These are phyloP conservation scores for Hestina assimilis DNA, from an alignment of 1,140 invertebrate genomes.

Conservation along the genomic window DNA sequence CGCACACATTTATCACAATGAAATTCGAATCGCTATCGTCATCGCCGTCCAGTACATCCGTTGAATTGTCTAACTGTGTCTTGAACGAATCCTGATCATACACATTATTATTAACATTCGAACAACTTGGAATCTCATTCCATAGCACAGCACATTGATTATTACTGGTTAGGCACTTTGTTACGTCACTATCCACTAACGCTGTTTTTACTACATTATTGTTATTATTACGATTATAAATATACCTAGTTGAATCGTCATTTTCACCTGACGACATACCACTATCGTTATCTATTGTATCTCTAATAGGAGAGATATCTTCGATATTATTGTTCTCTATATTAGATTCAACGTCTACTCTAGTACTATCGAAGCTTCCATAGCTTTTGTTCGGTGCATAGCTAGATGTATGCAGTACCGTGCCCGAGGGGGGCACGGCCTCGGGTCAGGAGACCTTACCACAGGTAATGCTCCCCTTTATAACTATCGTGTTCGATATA, in stretches of 20 bases:
- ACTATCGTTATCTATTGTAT: conserved; percentile 57
- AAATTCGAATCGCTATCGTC: conserved; percentile 48
- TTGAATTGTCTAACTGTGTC: conserved; percentile 21
- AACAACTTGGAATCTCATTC: conserved; percentile 77
- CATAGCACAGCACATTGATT: conserved; percentile 55
- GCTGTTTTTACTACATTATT: conserved; percentile 39
- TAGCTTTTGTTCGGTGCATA: conserved; percentile 38
- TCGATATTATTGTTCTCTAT: conserved; percentile 37
- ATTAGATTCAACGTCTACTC: conserved; percentile 39
- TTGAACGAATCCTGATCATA: conserved; percentile 20
- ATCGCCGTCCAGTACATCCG: conserved; percentile 23
- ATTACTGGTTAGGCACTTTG: conserved; percentile 69
- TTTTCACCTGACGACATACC: conserved; percentile 72
- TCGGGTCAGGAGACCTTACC: conserved; percentile 63
- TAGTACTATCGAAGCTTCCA: conserved; percentile 62
- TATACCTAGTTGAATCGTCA: conserved; percentile 57
- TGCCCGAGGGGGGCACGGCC: conserved; percentile 63
- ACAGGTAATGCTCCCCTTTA: conserved; percentile 49
- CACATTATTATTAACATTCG: conserved; percentile 58
- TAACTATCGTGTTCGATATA: conserved; percentile 48
- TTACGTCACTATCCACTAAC: conserved; percentile 44
- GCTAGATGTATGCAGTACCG: conserved; percentile 34
- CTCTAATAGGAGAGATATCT: conserved; percentile 26
- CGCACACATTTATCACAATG: conserved; percentile 72
- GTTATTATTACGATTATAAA: conserved; percentile 38